Evolutionary conservation across 1,140 invertebrate genomes (phyloP).

Genomic region (Tribolium madens): DNA sequence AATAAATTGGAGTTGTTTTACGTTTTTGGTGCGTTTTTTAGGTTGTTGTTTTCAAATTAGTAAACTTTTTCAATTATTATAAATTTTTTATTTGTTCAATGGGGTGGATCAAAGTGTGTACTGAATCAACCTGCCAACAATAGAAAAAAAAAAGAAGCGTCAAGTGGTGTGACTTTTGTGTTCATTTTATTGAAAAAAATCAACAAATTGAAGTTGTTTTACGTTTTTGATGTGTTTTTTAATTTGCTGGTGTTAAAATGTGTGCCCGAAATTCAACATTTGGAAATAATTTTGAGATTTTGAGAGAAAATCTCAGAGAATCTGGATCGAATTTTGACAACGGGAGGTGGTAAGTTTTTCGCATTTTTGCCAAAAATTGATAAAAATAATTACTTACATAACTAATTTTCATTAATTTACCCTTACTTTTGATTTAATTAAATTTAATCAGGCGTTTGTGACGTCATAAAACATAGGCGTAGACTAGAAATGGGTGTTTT

Average conservation of each 20-base stretch:
- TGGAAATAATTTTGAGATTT: conserved; percentile 1
- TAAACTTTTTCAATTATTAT: too few relatives aligned
- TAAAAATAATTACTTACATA: neutral
- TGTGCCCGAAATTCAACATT: neutral
- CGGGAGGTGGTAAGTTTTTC: neutral
- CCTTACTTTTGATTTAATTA: too few relatives aligned
- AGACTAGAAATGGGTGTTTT: too few relatives aligned
- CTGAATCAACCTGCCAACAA: neutral
- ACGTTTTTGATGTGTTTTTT: neutral
- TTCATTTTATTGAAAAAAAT: neutral
- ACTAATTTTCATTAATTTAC: too few relatives aligned
- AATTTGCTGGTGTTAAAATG: neutral
- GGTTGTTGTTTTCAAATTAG: too few relatives aligned
- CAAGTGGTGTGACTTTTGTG: neutral
- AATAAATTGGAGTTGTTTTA: neutral
- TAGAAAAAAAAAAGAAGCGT: neutral
- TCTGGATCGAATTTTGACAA: neutral
- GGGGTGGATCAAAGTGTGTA: too few relatives aligned
- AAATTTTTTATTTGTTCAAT: too few relatives aligned
- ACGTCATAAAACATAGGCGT: too few relatives aligned
- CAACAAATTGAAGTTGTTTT: neutral
- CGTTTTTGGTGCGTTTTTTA: neutral
- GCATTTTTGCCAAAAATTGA: neutral
- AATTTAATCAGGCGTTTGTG: too few relatives aligned
- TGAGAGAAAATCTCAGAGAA: neutral